phyloP scores from a whole-genome alignment of 2,888 invertebrate species.

The Enchytraeus crypticus region DNA sequence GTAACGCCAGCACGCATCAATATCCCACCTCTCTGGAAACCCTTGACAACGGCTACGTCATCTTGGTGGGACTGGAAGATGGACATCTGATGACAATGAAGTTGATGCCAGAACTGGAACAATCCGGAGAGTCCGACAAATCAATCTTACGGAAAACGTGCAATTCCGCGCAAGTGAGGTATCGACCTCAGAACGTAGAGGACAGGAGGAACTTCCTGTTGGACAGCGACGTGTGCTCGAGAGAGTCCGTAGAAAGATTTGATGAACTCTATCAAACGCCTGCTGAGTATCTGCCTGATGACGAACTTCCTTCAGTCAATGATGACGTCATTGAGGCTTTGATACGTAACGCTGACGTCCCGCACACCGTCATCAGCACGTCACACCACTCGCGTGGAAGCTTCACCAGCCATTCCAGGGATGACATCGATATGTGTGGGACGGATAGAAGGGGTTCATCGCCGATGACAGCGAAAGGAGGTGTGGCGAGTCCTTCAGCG shows the following conservation, averaged over 20 bases:
- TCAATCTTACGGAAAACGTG: not conserved
- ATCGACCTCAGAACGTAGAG: slow-evolving; percentile 1
- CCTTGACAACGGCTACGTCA: slow-evolving; percentile 25
- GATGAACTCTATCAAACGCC: slow-evolving; percentile 5
- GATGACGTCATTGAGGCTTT: not conserved
- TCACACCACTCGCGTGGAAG: not conserved
- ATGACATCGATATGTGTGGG: not conserved
- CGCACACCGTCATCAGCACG: slow-evolving; percentile 1
- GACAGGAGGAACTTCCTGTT: slow-evolving; percentile 12
- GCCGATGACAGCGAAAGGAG: not conserved
- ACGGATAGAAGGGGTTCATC: not conserved
- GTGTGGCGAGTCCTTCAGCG: not conserved
- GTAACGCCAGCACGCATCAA: slow-evolving; percentile 23
- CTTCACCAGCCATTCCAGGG: no score
- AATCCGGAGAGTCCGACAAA: not conserved
- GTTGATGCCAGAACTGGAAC: slow-evolving; percentile 8
- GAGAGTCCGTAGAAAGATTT: not conserved
- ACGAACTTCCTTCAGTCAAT: not conserved
- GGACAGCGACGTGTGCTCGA: slow-evolving; percentile 5
- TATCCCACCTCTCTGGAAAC: slow-evolving; percentile 17
- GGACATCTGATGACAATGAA: slow-evolving; percentile 28
- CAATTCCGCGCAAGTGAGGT: not conserved
- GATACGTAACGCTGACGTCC: slow-evolving; percentile 1
- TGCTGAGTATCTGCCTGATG: slow-evolving; percentile 3
- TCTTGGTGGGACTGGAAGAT: slow-evolving; percentile 26